Evolutionary conservation across 2,888 invertebrate species (phyloP).

Genomic region (Graphium colonna): DNA sequence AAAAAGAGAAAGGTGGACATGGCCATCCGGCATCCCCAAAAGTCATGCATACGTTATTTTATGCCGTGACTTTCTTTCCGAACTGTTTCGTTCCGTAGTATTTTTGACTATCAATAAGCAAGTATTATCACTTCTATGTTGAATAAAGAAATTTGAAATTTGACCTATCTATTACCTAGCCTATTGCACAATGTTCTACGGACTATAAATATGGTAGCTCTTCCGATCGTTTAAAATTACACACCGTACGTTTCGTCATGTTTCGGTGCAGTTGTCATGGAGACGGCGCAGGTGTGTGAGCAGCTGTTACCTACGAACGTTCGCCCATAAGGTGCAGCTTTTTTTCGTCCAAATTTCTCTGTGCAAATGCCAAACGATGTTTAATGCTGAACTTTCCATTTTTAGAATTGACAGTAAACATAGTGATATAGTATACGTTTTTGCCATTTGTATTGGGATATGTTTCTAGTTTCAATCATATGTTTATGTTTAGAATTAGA

Average conservation of each 20-base stretch:
- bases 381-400: background rate
- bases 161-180: background rate
- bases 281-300: constrained; percentile 62
- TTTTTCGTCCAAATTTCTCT: background rate
- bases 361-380: background rate
- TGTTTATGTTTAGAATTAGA: no score
- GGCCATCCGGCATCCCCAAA: no score
- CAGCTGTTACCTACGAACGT: constrained; percentile 45
- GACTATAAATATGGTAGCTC: background rate
- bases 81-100: no score
- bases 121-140: no score
- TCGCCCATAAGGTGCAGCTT: background rate
- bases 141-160: no score
- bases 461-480: background rate
- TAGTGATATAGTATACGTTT: background rate
- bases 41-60: no score
- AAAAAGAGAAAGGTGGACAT: no score
- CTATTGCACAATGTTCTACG: background rate
- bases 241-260: constrained; percentile 44
- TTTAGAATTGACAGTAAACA: no score
- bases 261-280: constrained; percentile 43
- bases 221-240: background rate
- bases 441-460: background rate
- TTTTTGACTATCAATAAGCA: no score
- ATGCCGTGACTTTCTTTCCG: no score